These are phyloP conservation scores for Selenia dentaria DNA, from an alignment of 2,888 invertebrate genomes.

Conservation along the genomic window DNA sequence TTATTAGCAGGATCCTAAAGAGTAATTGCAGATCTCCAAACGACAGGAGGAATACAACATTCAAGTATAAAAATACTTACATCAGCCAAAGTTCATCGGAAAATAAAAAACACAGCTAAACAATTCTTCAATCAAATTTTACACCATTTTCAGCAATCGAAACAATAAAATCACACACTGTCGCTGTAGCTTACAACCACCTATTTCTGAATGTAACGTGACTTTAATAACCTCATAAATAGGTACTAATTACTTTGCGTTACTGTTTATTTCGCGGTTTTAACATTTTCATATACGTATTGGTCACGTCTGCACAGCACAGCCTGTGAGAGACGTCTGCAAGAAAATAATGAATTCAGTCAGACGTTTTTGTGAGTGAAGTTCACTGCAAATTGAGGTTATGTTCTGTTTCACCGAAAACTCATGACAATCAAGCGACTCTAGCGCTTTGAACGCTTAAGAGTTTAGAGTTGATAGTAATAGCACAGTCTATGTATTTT, in stretches of 20 bases:
- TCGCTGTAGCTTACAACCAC: constrained; percentile 14
- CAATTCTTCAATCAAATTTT: constrained; percentile 4
- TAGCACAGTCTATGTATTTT: too few species aligned
- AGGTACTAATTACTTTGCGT: too few species aligned
- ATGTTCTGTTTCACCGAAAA: constrained; percentile 2
- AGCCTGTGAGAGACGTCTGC: constrained; percentile 6
- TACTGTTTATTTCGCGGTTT: neutral
- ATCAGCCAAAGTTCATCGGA: neutral
- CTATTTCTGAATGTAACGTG: constrained; percentile 30
- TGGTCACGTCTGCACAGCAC: constrained; percentile 16
- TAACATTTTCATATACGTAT: neutral
- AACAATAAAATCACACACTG: neutral
- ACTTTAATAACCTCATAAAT: constrained; percentile 37
- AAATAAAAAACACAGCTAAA: neutral
- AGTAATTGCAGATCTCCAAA: too few species aligned
- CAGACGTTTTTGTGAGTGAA: constrained; percentile 2
- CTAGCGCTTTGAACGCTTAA: constrained; percentile 9
- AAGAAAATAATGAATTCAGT: constrained; percentile 1
- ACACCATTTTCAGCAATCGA: constrained; percentile 7
- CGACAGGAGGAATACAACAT: too few species aligned
- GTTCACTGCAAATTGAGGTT: constrained; percentile 21
- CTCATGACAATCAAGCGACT: constrained; percentile 10
- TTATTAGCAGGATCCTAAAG: too few species aligned
- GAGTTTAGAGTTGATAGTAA: too few species aligned
- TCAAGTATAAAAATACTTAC: too few species aligned